Evolutionary conservation across 2,797 vertebrate genomes (phyloP).

Genomic region (Argyrosomus regius): DNA sequence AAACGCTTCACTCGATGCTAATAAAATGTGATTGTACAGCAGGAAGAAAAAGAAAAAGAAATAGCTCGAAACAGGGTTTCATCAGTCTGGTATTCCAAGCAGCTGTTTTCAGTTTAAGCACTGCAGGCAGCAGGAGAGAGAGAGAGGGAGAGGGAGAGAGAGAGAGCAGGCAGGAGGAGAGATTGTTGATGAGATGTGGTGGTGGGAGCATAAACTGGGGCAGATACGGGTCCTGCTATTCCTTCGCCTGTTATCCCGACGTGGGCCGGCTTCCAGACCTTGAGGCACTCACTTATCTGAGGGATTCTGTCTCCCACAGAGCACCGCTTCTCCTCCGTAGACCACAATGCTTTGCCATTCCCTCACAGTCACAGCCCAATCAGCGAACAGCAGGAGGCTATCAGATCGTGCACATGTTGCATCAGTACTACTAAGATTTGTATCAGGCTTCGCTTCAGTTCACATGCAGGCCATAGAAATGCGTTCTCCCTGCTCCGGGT

Average conservation of each 20-base stretch:
- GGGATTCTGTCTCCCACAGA: slow-evolving; percentile 82
- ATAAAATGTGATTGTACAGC: slow-evolving; percentile 88
- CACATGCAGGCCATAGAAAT: slow-evolving; percentile 57
- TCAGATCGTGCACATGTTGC: slow-evolving; percentile 76
- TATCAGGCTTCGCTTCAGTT: slow-evolving; percentile 68
- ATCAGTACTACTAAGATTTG: slow-evolving; percentile 70
- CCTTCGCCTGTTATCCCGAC: slow-evolving; percentile 80
- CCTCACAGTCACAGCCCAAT: slow-evolving; percentile 70
- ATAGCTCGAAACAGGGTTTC: slow-evolving; percentile 84
- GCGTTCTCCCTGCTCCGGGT: slow-evolving; percentile 24
- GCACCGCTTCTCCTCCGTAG: slow-evolving; percentile 60
- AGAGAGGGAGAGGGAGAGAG: slow-evolving; percentile 50
- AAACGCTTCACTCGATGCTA: slow-evolving; percentile 82
- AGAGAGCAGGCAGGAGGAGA: slow-evolving; percentile 66
- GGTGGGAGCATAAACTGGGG: slow-evolving; percentile 82
- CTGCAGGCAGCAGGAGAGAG: slow-evolving; percentile 78
- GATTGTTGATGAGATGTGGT: slow-evolving; percentile 84
- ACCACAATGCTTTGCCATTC: slow-evolving; percentile 68
- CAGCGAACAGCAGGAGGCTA: slow-evolving; percentile 70
- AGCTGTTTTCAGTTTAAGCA: slow-evolving; percentile 90
- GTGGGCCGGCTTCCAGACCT: slow-evolving; percentile 84
- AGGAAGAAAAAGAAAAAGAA: slow-evolving; percentile 75
- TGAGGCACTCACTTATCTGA: slow-evolving; percentile 82
- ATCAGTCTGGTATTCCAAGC: slow-evolving; percentile 91
- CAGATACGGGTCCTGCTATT: slow-evolving; percentile 81